Conservation (phyloP, 2,113 vertebrate genomes). For the Phylloscopus whistleri region DNA sequence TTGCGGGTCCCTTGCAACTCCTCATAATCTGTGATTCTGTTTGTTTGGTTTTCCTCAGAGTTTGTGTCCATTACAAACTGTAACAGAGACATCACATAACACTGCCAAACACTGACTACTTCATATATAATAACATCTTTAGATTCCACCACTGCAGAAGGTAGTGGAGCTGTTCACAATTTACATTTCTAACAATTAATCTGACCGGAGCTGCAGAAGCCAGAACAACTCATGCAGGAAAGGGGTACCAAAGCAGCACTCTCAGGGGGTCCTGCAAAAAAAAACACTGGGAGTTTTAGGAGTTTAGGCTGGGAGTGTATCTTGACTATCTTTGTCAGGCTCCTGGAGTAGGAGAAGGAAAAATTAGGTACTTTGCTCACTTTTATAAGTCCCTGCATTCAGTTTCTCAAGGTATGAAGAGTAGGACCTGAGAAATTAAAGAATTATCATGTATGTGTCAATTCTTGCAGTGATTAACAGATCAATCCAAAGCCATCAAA, state of each 20-base stretch:
- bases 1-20: no score
- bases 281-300: neutral
- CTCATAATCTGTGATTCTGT: neutral
- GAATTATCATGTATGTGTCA: neutral
- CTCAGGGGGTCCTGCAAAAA: neutral
- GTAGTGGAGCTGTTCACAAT: neutral
- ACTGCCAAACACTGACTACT: neutral
- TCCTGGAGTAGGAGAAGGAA: neutral
- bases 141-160: neutral
- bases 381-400: neutral
- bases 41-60: neutral
- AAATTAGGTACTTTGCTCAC: neutral
- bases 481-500: neutral
- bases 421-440: neutral
- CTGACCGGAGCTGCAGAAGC: neutral
- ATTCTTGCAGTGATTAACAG: neutral
- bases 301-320: neutral
- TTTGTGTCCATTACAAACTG: neutral
- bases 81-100: neutral
- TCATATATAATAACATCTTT: neutral
- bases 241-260: neutral
- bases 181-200: neutral
- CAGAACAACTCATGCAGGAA: neutral
- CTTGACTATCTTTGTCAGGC: neutral
- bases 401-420: neutral